Conservation (phyloP, 2,113 vertebrate species). For the Dinomys branickii region DNA sequence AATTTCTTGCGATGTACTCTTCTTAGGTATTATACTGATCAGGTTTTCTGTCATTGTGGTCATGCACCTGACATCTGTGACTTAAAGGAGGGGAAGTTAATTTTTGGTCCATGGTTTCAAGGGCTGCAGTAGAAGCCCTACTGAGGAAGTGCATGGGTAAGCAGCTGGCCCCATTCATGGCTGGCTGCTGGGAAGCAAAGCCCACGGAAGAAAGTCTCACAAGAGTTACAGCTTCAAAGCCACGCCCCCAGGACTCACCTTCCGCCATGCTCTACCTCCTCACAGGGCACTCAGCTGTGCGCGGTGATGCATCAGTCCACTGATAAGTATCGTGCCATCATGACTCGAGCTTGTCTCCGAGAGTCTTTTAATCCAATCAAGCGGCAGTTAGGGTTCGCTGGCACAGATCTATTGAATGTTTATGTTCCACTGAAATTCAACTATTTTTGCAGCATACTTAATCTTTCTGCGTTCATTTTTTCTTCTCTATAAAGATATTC, state of each 20-base stretch:
- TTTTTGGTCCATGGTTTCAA: background rate
- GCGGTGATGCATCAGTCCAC: background rate
- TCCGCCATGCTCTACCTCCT: background rate
- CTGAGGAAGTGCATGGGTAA: background rate
- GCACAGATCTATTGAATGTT: background rate
- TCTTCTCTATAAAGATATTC: background rate
- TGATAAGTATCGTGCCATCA: background rate
- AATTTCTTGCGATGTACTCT: background rate
- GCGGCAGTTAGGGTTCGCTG: background rate
- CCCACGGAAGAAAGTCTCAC: background rate
- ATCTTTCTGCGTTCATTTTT: background rate
- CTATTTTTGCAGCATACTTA: background rate
- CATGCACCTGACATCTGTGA: background rate
- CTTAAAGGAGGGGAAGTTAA: background rate
- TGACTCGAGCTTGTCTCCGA: background rate
- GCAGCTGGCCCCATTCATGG: background rate
- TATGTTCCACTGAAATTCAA: background rate
- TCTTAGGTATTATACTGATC: background rate
- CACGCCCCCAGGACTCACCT: background rate
- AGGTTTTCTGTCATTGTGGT: background rate
- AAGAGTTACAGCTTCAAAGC: background rate
- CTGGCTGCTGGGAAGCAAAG: background rate
- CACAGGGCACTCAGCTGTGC: background rate
- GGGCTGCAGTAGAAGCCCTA: background rate
- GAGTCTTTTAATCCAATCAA: background rate